phyloP scores from a whole-genome alignment of 2,113 vertebrate species.

The Corythornis cristatus region DNA sequence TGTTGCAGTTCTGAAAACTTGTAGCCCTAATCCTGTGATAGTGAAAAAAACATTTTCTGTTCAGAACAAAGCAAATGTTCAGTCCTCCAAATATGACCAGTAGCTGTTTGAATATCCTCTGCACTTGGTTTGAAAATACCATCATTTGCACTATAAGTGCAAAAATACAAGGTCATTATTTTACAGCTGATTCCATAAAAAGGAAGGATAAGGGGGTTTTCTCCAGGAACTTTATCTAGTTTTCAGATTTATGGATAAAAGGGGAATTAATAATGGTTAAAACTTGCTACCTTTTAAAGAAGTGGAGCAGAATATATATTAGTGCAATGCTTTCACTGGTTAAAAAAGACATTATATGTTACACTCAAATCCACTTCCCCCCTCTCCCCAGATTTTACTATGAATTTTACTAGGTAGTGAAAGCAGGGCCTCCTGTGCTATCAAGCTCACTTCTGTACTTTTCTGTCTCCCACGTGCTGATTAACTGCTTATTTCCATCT shows the following conservation, averaged over 20 bases:
- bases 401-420: background rate
- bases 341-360: background rate
- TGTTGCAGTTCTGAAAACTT: background rate
- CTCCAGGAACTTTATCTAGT: background rate
- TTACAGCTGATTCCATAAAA: background rate
- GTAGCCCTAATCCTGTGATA: background rate
- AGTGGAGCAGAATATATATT: background rate
- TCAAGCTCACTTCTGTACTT: background rate
- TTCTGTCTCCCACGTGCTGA: background rate
- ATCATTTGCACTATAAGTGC: background rate
- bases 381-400: background rate
- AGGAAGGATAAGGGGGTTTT: background rate
- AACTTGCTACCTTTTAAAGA: background rate
- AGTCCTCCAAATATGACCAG: background rate
- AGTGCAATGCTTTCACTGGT: background rate
- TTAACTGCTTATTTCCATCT: background rate
- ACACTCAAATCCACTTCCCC: background rate
- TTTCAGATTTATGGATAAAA: background rate
- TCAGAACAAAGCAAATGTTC: background rate
- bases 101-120: background rate
- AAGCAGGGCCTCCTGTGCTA: background rate
- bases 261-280: background rate
- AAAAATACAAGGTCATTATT: background rate
- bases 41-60: background rate
- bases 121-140: background rate